Evolutionary conservation across 2,797 vertebrate genomes (phyloP), one percentile per base, ranked within the genome.

Genomic region (Chloroceryle amazona): DNA sequence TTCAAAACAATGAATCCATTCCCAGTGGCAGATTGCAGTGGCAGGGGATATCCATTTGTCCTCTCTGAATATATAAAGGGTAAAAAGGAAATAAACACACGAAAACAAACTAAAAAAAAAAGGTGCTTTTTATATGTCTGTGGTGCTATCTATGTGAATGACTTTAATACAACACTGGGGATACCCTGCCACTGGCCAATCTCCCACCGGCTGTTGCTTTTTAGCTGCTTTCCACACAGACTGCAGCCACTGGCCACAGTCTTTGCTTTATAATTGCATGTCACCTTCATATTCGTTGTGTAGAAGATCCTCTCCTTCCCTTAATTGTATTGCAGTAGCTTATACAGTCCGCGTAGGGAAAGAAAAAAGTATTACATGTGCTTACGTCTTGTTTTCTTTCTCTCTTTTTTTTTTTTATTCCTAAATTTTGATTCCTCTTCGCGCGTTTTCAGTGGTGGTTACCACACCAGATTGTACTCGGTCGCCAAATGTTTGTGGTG

Each of bases 71-170:
- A 68, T 80, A 89, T 15, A 28, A 93, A 68, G 21, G 86, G 94
- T 93, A 96, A 94, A 31, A 17, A 18, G 19, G 19, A 35, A 35
- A 23, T 51, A 0, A 13, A 20, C 19, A 41, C 17, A 41, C 19
- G 6, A 20, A 20, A 9, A 16, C 8, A 25, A 29, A 54, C 13
- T 41, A 35, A 11, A 26, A 2, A 2, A 71, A 97, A 95, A 98
- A 98, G 99, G 99, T 99, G 99, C 99, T 99, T 98, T 87, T 86
- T 88, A 67, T 93, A 92, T 97, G 98, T 98, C 97, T 98, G 98
- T 99, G 99, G 99, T 99, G 99, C 99, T 99, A 99, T 97, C 98
- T 97, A 51, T 96, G 42, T 70, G 57, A 88, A 85, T 91, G n/a
- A 82, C 73, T 89, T 98, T 90, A 61, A 89, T 78, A 84, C 93